Percentiles rank a stretch among this genome's conserved stretches.
phyloP scores from a whole-genome alignment of 2,888 invertebrate genomes.

The Ariolimax columbianus region DNA sequence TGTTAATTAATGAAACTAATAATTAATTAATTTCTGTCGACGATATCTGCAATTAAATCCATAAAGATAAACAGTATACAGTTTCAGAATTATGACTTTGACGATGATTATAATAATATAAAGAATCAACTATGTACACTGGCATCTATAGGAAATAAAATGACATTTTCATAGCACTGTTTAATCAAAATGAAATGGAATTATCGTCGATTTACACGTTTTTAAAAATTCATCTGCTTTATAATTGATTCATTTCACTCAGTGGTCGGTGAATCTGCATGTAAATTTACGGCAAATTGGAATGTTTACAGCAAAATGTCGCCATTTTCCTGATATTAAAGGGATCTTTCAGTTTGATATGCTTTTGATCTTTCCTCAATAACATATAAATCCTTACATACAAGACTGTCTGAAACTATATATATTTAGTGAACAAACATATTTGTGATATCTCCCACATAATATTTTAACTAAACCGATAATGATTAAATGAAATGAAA shows the following conservation, averaged over 20 bases:
- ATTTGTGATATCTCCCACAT: not conserved
- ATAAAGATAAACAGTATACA: too few species aligned
- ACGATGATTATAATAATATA: too few species aligned
- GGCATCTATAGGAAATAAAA: too few species aligned
- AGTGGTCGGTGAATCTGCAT: not conserved
- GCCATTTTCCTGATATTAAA: slow-evolving; percentile 35
- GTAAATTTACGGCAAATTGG: slow-evolving; percentile 8
- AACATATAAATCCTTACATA: not conserved
- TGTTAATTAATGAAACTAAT: too few species aligned
- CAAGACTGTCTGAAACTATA: not conserved
- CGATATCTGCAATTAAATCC: too few species aligned
- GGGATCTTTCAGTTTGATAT: not conserved
- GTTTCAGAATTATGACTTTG: too few species aligned
- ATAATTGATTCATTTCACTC: too few species aligned
- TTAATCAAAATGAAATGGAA: too few species aligned
- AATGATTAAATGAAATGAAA: not conserved
- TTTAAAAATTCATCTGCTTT: not conserved
- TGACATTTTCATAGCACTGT: too few species aligned
- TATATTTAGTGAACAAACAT: not conserved
- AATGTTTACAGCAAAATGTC: slow-evolving; percentile 16
- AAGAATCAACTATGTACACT: too few species aligned
- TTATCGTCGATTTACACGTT: not conserved
- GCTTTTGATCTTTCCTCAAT: not conserved
- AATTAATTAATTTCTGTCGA: too few species aligned
- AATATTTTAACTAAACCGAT: not conserved